A percentile compares a stretch with the other conserved stretches of the same genome.
phyloP scores from a whole-genome alignment of 2,113 vertebrate species.

The Grallaria varia region DNA sequence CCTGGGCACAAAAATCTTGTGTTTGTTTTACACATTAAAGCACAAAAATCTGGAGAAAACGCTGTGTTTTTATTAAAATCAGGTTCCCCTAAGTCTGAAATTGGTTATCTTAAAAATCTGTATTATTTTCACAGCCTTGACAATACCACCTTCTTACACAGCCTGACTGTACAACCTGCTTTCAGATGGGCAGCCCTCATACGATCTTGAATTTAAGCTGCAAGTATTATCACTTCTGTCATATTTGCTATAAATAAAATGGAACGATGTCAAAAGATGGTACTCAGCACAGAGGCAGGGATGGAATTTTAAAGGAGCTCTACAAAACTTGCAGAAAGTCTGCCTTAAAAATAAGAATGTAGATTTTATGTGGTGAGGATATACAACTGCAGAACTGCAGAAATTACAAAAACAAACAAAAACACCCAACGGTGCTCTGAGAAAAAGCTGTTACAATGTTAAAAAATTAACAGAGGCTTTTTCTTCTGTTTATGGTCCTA shows the following conservation, averaged over 20 bases:
- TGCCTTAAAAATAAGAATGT: not conserved
- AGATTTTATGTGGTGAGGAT: not conserved
- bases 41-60: not conserved
- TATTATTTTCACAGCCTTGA: not conserved
- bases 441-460: not conserved
- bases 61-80: not conserved
- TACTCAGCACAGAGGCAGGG: not conserved
- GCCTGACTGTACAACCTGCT: conserved; percentile 9
- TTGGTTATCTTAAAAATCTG: not conserved
- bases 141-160: conserved; percentile 13
- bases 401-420: not conserved
- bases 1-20: not conserved
- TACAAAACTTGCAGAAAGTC: not conserved
- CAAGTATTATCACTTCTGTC: conserved; percentile 46
- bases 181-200: conserved; percentile 33
- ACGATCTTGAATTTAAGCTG: conserved; percentile 30
- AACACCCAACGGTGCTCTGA: not conserved
- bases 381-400: not conserved
- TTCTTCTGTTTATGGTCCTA: not conserved
- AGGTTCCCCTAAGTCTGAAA: not conserved
- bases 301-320: conserved; percentile 17
- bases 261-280: conserved; percentile 48
- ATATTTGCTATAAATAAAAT: conserved; percentile 60
- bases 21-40: not conserved
- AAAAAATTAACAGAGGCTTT: not conserved